Evolutionary conservation across 2,888 invertebrate genomes (phyloP).

Genomic region (Acanthosepion esculentum): DNA sequence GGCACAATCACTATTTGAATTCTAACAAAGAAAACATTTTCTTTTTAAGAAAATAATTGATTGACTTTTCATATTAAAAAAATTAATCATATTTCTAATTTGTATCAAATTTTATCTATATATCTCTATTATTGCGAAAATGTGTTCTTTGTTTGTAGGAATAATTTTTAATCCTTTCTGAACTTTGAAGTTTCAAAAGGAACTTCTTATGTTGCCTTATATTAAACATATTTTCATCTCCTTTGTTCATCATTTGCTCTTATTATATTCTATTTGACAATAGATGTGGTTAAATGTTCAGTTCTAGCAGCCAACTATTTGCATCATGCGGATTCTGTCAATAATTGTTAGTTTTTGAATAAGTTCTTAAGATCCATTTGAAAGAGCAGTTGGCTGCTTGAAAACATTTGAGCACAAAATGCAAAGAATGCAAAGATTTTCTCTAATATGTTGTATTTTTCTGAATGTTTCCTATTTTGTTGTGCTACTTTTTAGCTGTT

Average conservation of each 20-base stretch:
- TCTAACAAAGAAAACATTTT: neutral
- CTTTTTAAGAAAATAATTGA: neutral
- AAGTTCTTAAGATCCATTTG: neutral
- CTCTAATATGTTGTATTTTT: neutral
- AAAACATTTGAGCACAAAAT: neutral
- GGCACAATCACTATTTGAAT: neutral
- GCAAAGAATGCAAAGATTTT: neutral
- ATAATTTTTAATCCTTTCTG: neutral
- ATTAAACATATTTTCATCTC: neutral
- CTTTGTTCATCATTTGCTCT: neutral
- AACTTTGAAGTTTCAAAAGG: neutral
- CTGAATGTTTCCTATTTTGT: neutral
- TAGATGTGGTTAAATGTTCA: neutral
- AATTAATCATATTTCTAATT: neutral
- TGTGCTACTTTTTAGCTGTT: neutral
- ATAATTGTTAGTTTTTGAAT: neutral
- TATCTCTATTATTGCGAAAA: neutral
- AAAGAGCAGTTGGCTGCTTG: neutral
- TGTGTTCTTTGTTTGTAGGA: neutral
- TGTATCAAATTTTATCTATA: neutral
- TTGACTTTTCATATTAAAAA: too few species aligned
- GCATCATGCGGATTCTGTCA: neutral
- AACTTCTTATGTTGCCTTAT: slow-evolving; percentile 1
- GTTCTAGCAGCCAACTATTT: neutral
- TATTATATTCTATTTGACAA: neutral